Evolutionary conservation across 1,140 invertebrate genomes (phyloP), one percentile per base, ranked within the genome.

Genomic region (Manduca sexta): DNA sequence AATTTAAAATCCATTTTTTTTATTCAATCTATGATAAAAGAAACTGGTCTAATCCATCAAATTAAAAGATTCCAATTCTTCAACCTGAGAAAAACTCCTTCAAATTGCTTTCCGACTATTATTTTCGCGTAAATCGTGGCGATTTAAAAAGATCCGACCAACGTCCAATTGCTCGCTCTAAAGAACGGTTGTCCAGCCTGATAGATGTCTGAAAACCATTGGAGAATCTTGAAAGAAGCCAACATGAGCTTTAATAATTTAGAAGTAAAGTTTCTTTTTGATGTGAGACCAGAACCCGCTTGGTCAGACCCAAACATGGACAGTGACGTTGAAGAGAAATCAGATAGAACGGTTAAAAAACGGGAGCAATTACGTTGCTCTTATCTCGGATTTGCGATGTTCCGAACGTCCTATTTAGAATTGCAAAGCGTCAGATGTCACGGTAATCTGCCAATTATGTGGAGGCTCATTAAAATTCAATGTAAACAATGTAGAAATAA

Each of bases 281-380:
- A 15, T 42, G 49, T n/a, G 4, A 33, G 17, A 16, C 18, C 29
- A 15, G 7, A 49, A 54, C 30, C 29, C 45, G 63, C 53, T 48
- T 60, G 56, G 56, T 58, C 51, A 58, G 42, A 52, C 50, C 49
- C 33, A 45, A 45, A 45, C 34, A 31, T 45, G 56, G 59, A 60
- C 48, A 51, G 57, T 68, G 52, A 57, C 47, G 61, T 54, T 69
- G 55, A 49, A 67, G 67, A 72, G 75, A 66, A 73, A 80, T 80
- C 75, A 69, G 78, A 82, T 80, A 78, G 55, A 64, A 54, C 56
- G 55, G 66, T 72, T 82, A 77, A 79, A 82, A 82, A 82, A 74
- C 71, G 77, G 64, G 45, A 56, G 65, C 77, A 81, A 81, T 82
- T 82, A 82, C 72, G 63, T 60, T 46, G 48, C 56, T 65, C 70